Evolutionary conservation across 2,113 vertebrate genomes (phyloP), one percentile per base, ranked within the genome.

Genomic region (Gymnocephalus cernua): DNA sequence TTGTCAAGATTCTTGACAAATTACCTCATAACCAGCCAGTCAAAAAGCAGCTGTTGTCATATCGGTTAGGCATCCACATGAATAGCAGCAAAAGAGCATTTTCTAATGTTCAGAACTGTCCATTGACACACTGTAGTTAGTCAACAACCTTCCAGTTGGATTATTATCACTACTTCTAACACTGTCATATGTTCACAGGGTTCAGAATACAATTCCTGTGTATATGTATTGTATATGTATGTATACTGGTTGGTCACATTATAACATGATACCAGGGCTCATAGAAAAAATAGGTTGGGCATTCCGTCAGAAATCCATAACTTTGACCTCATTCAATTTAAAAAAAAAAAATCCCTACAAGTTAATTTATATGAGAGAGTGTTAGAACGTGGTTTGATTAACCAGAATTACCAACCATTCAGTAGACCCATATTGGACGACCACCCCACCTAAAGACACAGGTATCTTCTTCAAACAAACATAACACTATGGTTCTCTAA

Each of bases 1-100:
- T 88, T 93, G 88, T 92, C 91, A 93, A 70, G 77, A 86, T 53
- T 85, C 61, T 64, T 86, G 93, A 90, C 89, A 92, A 92, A 94
- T 88, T 84, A 85, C 84, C 86, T 86, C 82, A 86, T 83, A 92
- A 87, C 79, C 74, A 87, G 69, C 41, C 74, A 61, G 83, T 92
- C 88, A 86, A 88, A 89, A 87, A 85, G 84, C 80, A 86, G 87
- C 89, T 83, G 83, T 90, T 88, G 85, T 92, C 91, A 89, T 82
- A 72, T 71, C 79, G 78, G 87, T 83, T 83, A 68, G 83, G 75
- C 57, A 79, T 84, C 87, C 83, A 83, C 69, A 47, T 38, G 75
- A 83, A 72, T 59, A 76, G 70, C 72, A 72, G 66, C 47, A 48
- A 74, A 71, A 64, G 38, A 83, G 59, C 69, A 50, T 65, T 68